Evolutionary conservation across 92 coral and sea anemone species (phyloP).

Genomic region (Scolanthus callimorphus): DNA sequence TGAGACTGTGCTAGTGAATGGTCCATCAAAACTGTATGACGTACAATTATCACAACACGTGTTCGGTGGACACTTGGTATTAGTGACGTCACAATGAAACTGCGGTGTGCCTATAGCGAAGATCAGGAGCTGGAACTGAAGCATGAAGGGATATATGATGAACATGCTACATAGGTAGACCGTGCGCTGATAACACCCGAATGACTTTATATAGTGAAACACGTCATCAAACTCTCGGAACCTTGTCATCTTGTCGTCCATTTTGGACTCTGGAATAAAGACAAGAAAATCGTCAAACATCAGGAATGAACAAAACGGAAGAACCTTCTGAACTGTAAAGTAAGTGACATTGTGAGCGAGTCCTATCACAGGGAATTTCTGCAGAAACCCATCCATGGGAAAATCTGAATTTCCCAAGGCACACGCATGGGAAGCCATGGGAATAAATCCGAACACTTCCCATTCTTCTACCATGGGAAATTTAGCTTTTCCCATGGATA

Average conservation of each 20-base stretch:
- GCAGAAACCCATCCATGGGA: too few species aligned
- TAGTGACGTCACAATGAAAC: conserved; percentile 34
- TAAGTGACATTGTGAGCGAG: too few species aligned
- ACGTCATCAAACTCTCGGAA: conserved; percentile 38
- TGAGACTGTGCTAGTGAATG: conserved; percentile 26
- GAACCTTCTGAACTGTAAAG: too few species aligned
- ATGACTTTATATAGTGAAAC: conserved; percentile 28
- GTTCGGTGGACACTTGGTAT: conserved; percentile 14
- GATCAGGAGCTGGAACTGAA: conserved; percentile 33
- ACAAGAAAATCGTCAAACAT: too few species aligned
- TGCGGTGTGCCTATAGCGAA: conserved; percentile 45
- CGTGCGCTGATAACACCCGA: conserved; percentile 35
- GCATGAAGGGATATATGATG: conserved; percentile 28
- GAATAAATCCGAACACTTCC: too few species aligned
- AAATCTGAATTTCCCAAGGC: too few species aligned
- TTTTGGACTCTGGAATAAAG: too few species aligned
- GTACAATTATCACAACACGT: conserved; percentile 24
- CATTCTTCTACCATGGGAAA: too few species aligned
- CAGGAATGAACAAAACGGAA: too few species aligned
- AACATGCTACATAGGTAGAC: conserved; percentile 20
- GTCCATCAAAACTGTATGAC: conserved; percentile 21
- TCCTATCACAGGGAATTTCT: too few species aligned
- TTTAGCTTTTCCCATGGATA: too few species aligned
- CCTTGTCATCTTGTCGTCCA: background rate
- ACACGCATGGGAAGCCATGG: too few species aligned